Conservation (phyloP, 2,113 vertebrate genomes). For the Dascyllus trimaculatus region DNA sequence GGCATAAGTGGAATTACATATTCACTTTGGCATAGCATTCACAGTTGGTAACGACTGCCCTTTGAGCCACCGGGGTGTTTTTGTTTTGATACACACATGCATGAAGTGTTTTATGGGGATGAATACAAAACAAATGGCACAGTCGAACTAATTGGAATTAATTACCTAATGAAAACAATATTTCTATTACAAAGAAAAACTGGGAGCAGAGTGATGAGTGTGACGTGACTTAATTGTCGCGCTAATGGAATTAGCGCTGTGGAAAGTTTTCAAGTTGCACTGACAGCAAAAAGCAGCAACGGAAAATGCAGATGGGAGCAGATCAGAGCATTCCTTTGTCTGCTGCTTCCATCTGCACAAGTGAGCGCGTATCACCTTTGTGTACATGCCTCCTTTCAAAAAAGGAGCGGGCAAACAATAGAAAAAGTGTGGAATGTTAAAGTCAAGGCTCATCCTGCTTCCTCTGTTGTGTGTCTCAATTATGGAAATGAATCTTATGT, state of each 20-base stretch:
- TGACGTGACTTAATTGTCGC: conserved; percentile 7
- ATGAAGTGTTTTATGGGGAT: background rate
- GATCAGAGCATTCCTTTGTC: background rate
- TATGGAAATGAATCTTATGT: background rate
- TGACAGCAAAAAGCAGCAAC: background rate
- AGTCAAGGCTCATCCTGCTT: background rate
- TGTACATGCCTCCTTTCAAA: background rate
- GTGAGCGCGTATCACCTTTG: conserved; percentile 6
- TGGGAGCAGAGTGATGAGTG: background rate
- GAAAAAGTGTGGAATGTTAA: conserved; percentile 2
- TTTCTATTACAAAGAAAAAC: conserved; percentile 4
- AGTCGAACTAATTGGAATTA: background rate
- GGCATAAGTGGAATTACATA: too few species aligned
- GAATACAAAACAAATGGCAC: conserved; percentile 6
- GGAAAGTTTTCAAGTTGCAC: background rate
- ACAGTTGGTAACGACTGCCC: rapidly evolving
- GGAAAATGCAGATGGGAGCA: background rate
- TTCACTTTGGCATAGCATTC: background rate
- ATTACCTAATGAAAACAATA: background rate
- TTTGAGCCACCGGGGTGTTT: background rate
- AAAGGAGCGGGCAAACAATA: conserved; percentile 3
- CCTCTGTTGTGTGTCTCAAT: background rate
- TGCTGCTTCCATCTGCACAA: background rate
- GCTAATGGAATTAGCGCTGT: conserved; percentile 5
- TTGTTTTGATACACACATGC: background rate